phyloP scores from a whole-genome alignment of 2,888 invertebrate genomes.

The Gastrophysa polygoni region DNA sequence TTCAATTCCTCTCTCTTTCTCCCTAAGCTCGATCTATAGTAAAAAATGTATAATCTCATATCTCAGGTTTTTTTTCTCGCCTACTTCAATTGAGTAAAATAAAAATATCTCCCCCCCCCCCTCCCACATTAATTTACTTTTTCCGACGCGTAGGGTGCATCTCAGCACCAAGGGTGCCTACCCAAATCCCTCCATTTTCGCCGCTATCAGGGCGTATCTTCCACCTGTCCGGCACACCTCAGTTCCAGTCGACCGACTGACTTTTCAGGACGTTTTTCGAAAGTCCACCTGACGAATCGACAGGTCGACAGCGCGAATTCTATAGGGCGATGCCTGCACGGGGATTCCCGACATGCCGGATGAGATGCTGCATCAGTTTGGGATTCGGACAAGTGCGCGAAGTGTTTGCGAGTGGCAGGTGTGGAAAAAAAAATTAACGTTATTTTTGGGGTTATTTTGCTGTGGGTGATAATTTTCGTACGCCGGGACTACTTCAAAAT shows the following conservation, averaged over 20 bases:
- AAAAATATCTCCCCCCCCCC: too few species aligned
- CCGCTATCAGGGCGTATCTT: conserved; percentile 12
- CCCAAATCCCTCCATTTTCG: conserved; percentile 13
- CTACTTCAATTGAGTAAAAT: too few species aligned
- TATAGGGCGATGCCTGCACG: background rate
- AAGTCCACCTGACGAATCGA: background rate
- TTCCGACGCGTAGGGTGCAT: too few species aligned
- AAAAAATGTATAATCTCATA: too few species aligned
- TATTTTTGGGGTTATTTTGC: too few species aligned
- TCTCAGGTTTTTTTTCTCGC: too few species aligned
- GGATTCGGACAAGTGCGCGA: conserved; percentile 11
- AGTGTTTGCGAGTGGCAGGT: conserved; percentile 7
- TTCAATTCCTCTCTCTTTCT: too few species aligned
- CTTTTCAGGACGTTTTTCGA: background rate
- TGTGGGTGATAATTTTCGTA: too few species aligned
- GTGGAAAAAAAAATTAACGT: too few species aligned
- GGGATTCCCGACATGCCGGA: conserved; percentile 21
- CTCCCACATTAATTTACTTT: too few species aligned
- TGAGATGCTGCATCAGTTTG: conserved; percentile 14
- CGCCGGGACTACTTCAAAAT: background rate
- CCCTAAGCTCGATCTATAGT: too few species aligned
- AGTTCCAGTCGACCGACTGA: background rate
- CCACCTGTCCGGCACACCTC: conserved; percentile 11
- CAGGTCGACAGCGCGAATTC: background rate
- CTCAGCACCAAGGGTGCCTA: too few species aligned